Percentiles rank a stretch among this genome's conserved stretches.
Evolutionary conservation across 92 coral and sea anemone genomes (phyloP).

Genomic region (Palythoa grandis): DNA sequence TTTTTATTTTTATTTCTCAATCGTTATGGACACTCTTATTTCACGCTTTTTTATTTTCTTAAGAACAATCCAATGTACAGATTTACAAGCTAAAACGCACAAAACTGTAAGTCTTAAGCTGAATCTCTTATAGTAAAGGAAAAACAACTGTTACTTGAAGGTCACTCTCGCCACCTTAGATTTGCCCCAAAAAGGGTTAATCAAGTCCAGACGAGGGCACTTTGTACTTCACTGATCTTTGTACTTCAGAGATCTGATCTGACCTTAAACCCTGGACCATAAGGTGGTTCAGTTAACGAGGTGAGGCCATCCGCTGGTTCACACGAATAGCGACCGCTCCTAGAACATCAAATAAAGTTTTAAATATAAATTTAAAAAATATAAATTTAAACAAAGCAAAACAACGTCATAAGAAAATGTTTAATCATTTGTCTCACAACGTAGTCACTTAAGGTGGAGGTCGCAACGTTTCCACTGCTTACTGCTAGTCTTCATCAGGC

Average conservation of each 20-base stretch:
- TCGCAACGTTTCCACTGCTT: no score
- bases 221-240: constrained; percentile 52
- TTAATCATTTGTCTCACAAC: no score
- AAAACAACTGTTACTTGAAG: not conserved
- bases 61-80: constrained; percentile 19
- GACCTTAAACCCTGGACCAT: constrained; percentile 97
- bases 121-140: not conserved
- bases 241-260: constrained; percentile 77
- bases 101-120: no score
- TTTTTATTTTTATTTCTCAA: no score
- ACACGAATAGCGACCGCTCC: constrained; percentile 95
- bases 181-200: not conserved
- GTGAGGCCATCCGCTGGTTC: constrained; percentile 98
- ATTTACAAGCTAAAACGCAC: not conserved
- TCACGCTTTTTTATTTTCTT: constrained; percentile 21
- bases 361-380: no score
- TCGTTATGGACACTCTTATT: not conserved
- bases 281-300: constrained; percentile 88
- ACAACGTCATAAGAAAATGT: no score
- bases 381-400: no score
- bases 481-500: no score
- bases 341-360: no score
- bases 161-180: not conserved
- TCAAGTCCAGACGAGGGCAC: not conserved
- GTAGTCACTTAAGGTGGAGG: no score